These are phyloP conservation scores for Chymomyza procnemis DNA, from an alignment of 2,888 invertebrate species.

Conservation along the genomic window DNA sequence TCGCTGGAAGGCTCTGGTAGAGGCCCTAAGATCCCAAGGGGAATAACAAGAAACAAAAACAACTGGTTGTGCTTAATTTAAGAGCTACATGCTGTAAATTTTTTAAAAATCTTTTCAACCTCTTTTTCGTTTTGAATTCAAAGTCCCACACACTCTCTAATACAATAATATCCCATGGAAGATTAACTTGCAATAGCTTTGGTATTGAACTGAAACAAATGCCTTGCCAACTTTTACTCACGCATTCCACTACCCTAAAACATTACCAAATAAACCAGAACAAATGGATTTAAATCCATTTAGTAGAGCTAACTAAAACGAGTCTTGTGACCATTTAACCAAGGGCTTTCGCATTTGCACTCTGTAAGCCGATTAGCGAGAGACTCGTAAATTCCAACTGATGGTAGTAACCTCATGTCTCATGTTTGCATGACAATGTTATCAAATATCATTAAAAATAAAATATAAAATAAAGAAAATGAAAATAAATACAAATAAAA, in stretches of 20 bases:
- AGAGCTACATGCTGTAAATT: too few species aligned
- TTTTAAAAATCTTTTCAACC: too few species aligned
- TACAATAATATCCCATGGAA: neutral
- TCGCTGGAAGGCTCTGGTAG: too few species aligned
- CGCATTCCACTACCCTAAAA: neutral
- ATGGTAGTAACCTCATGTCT: neutral
- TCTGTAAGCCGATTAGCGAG: neutral
- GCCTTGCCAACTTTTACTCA: neutral
- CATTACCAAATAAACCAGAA: neutral
- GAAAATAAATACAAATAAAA: neutral
- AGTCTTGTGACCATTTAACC: neutral
- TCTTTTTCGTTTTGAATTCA: too few species aligned
- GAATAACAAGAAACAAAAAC: too few species aligned
- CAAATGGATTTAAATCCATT: neutral
- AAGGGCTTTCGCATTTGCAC: neutral
- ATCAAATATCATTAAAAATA: constrained; percentile 64
- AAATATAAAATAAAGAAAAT: constrained; percentile 19
- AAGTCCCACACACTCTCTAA: too few species aligned
- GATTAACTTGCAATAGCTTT: neutral
- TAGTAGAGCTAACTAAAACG: neutral
- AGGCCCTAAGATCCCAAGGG: too few species aligned
- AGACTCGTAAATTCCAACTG: neutral
- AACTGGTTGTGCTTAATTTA: too few species aligned
- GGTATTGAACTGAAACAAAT: neutral
- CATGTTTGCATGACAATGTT: constrained; percentile 52